Evolutionary conservation across 2,888 invertebrate species (phyloP).

Genomic region (Saturnia japonica): DNA sequence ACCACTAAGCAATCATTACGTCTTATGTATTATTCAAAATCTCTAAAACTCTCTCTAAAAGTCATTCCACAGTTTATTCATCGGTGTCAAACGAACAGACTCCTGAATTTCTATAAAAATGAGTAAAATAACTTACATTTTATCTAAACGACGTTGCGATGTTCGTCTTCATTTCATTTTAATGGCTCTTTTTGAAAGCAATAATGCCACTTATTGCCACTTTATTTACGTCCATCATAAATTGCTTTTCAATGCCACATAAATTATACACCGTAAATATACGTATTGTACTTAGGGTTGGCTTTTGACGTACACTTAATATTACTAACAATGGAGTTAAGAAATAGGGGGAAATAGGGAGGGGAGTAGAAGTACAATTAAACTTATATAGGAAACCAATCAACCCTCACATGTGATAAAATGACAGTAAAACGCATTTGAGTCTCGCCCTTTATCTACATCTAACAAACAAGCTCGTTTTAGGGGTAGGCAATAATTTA

Average conservation of each 20-base stretch:
- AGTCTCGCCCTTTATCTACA: not conserved
- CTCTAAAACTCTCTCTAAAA: not conserved
- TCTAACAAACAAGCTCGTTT: not conserved
- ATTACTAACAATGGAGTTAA: not conserved
- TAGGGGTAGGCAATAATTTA: not conserved
- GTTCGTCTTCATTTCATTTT: constrained; percentile 1
- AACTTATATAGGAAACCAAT: not conserved
- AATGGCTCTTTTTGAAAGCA: constrained; percentile 5
- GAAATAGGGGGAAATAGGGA: not conserved
- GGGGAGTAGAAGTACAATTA: not conserved
- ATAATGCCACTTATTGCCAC: not conserved
- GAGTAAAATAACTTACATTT: not conserved
- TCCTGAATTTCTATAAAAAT: not conserved
- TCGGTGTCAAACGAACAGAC: not conserved
- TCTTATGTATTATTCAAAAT: too few species aligned
- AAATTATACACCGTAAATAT: not conserved
- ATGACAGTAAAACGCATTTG: not conserved
- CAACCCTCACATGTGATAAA: not conserved
- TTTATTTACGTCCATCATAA: not conserved
- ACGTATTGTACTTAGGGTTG: not conserved
- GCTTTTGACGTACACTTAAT: not conserved
- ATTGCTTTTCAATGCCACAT: not conserved
- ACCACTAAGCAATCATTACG: too few species aligned
- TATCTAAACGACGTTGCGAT: not conserved
- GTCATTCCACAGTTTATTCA: not conserved